Base-by-base conservation (phyloP, 2,888 invertebrate species). In the Euplagia quadripunctaria region DNA sequence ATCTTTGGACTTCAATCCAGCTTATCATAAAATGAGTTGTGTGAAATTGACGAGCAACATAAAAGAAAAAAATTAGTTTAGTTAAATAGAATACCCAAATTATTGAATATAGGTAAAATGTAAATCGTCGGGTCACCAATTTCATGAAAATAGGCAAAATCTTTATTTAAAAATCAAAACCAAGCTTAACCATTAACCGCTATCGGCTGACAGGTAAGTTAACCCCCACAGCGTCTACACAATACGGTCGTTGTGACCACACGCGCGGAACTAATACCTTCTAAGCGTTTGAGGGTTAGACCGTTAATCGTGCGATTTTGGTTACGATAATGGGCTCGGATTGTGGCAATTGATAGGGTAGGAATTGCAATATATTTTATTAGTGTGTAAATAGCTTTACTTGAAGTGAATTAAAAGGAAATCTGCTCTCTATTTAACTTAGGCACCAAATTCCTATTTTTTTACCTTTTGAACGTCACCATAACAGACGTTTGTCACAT, bases 241-340 rank as follows among this genome's bases (percentile, higher is more conserved):
- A 90, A 90, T 89, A 87, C 81, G 91, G 89, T 86, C 89, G 84
- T 79, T 82, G 86, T 81, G 89, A 85, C 91, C 90, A 87, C 94
- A 94, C 94, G 92, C 92, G 94, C 94, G 92, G 87, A 90, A 90
- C 92, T 93, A 93, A 94, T 92, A 89, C 89, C 82, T 81, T 87
- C 88, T 90, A 91, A 92, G 83, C 85, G 79, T 81, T 87, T 76
- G 88, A 86, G 92, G 91, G 92, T 90, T 90, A 86, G 82, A 70
- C 82, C 81, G 73, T 87, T 91, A 91, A 92, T 92, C 89, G 84
- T 81, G 86, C 86, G 90, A 90, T 91, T 90, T 90, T 80, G 79
- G 85, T 82, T 86, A 85, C 67, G 83, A 85, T 91, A 92, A 91
- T 75, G 75, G 72, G 63, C 72, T 75, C 14, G 71, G 75, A 75